phyloP scores from a whole-genome alignment of 2,888 invertebrate genomes.

The Sphecodes monilicornis region DNA sequence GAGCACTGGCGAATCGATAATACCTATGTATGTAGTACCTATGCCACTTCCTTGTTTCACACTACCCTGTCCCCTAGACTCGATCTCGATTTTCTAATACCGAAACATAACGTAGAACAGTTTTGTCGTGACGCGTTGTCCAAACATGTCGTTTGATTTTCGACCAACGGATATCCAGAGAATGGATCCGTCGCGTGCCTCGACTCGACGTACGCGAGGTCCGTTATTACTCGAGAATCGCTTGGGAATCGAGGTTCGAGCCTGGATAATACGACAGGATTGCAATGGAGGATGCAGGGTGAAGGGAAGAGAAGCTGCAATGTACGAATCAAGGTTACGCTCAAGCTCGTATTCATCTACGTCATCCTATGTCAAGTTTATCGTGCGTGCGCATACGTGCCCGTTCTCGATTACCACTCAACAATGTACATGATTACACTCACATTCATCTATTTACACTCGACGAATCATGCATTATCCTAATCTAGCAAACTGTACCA shows the following conservation, averaged over 20 bases:
- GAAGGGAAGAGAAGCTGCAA: constrained; percentile 56
- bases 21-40: constrained; percentile 68
- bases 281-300: constrained; percentile 40
- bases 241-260: constrained; percentile 1
- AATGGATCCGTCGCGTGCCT: background rate
- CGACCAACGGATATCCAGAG: background rate
- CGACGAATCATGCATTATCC: constrained; percentile 65
- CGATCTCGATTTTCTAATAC: background rate
- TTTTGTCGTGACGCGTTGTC: constrained; percentile 1
- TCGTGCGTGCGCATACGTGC: constrained; percentile 56
- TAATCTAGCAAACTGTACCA: background rate
- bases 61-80: constrained; percentile 29
- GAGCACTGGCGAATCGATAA: constrained; percentile 81
- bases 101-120: constrained; percentile 6
- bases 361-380: constrained; percentile 69
- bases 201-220: background rate
- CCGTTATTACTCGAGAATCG: background rate
- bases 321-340: constrained; percentile 82
- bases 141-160: background rate
- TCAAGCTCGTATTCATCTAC: constrained; percentile 69
- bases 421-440: constrained; percentile 32
- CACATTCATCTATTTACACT: constrained; percentile 38
- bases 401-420: constrained; percentile 24
- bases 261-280: constrained; percentile 3
- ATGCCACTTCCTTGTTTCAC: constrained; percentile 68